Evolutionary conservation across 2,888 invertebrate species (phyloP), one percentile per base, ranked within the genome.

Genomic region (Napeogenes inachia): DNA sequence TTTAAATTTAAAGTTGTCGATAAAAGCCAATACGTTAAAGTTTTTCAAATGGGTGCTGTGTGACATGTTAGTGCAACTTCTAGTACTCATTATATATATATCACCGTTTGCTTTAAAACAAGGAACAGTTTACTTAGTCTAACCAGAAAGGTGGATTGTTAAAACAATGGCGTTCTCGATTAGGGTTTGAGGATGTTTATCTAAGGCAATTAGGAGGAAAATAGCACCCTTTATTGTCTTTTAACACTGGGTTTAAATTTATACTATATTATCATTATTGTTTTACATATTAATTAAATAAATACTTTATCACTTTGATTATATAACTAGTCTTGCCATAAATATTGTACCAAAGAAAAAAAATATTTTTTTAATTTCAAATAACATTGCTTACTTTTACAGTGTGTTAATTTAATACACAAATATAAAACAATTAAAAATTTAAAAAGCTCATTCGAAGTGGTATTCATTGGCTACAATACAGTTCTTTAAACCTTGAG

Each of bases 121-220:
- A 50, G 30, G 30, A 50, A 50, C 50, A 50, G 30, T 50, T 50
- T 30, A 8, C 50, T 30, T 50, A 50, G 50, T 50, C 30, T 50
- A 10, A 50, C 50, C 21, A 50, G 47, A 47, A 50, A 50, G 50
- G 42, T 42, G 42, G 47, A 50, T 50, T 30, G 50, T 50, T 50
- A 50, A 50, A 50, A 50, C 50, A 50, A 50, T 50, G 50, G 50
- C 50, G 21, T 50, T 30, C 50, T 50, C 50, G 50, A 50, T 50
- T 50, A 50, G 30, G 21, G 50, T 50, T 50, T 30, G 10, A 50
- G 50, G 50, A 50, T 50, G 50, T 50, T 50, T 50, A 50, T 50
- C 50, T 21, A 30, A 50, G 30, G 50, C 50, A 30, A 50, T 50
- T 50, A 50, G 50, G 30, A 50, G 30, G 50, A 50, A 10, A 50